These are phyloP conservation scores for Protonemura montana DNA, from an alignment of 2,888 invertebrate species.

Conservation along the genomic window DNA sequence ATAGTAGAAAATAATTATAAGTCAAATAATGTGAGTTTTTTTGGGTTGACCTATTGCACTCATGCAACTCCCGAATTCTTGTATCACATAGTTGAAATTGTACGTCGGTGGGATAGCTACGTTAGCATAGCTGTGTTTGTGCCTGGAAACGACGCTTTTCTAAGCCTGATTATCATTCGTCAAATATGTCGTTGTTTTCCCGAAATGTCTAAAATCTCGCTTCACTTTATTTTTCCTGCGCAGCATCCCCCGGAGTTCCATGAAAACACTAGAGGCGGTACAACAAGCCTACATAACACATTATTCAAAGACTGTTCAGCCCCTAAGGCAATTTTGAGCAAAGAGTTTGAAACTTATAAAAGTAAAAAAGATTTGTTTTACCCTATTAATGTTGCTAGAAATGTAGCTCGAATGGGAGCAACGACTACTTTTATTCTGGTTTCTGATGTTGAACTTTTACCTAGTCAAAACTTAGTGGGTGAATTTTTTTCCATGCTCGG, in stretches of 20 bases:
- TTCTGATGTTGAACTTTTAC: conserved; percentile 76
- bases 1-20: conserved; percentile 63
- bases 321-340: conserved; percentile 42
- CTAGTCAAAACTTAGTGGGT: conserved; percentile 69
- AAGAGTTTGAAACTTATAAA: conserved; percentile 51
- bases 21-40: conserved; percentile 52
- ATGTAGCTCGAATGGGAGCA: conserved; percentile 72
- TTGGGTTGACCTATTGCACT: conserved; percentile 72
- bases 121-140: conserved; percentile 75
- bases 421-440: conserved; percentile 71
- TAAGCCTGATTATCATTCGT: conserved; percentile 68
- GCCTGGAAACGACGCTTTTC: conserved; percentile 70
- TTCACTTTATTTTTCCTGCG: conserved; percentile 72
- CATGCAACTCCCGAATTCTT: conserved; percentile 77
- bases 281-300: not conserved
- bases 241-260: conserved; percentile 61
- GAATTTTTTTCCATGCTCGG: conserved; percentile 67
- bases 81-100: conserved; percentile 72
- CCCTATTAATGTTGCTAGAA: conserved; percentile 77
- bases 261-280: not conserved
- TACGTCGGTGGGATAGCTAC: conserved; percentile 74
- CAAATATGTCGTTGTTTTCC: conserved; percentile 72
- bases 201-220: conserved; percentile 73
- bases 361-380: conserved; percentile 62
- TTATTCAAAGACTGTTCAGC: conserved; percentile 45